Percentiles rank a stretch among this genome's conserved stretches.
Evolutionary conservation across 2,797 vertebrate species (phyloP).

Genomic region (Lepidocolaptes lacrymiger): DNA sequence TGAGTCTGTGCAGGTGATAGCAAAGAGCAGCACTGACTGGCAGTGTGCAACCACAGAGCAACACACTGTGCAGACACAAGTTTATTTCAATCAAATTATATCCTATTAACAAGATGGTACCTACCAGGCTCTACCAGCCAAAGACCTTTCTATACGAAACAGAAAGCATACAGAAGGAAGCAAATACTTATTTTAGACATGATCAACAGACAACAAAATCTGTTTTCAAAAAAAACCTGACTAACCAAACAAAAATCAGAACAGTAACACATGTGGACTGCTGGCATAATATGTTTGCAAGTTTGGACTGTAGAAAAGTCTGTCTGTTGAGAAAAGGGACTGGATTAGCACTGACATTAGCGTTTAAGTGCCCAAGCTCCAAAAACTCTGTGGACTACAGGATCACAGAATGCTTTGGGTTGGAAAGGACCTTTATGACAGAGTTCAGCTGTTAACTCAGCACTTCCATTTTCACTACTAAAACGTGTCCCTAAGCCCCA

Average conservation of each 20-base stretch:
- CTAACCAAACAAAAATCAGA: background rate
- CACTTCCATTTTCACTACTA: background rate
- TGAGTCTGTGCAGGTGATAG: background rate
- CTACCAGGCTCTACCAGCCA: background rate
- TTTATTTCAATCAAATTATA: background rate
- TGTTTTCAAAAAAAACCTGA: background rate
- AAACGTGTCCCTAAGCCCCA: background rate
- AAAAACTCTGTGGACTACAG: background rate
- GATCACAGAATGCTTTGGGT: background rate
- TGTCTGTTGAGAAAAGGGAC: background rate
- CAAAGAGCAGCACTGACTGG: background rate
- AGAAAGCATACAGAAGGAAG: background rate
- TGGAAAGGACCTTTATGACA: background rate
- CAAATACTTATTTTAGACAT: background rate
- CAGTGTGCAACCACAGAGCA: background rate
- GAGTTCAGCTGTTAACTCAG: background rate
- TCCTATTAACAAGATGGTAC: background rate
- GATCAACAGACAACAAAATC: background rate
- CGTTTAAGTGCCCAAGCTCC: background rate
- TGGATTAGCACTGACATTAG: background rate
- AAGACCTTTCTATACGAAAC: background rate
- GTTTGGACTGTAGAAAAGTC: background rate
- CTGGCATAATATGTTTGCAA: background rate
- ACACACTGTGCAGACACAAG: background rate
- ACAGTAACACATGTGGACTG: accelerated